Base-by-base conservation (phyloP, 2,113 vertebrate genomes). In the Chaetodon auriga region DNA sequence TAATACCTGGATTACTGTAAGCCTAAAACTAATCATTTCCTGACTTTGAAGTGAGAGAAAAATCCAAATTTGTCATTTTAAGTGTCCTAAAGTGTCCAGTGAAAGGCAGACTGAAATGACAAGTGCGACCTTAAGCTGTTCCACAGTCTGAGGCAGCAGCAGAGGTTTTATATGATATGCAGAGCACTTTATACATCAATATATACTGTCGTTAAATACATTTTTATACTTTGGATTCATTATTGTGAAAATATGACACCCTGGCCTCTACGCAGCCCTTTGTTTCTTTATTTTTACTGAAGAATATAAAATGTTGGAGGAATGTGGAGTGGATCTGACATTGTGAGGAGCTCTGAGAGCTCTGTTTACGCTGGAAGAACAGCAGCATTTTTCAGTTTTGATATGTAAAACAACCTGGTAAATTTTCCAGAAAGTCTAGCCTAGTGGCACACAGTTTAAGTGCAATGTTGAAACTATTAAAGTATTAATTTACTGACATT, bases 1-100 rank as follows among this genome's bases (percentile, higher is more conserved):
- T 66, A n/a, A 71, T 64, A 36, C n/a, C 25, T 21, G 57, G 60
- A 77, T 85, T 72, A 61, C 57, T 63, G 30, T 74, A 23, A 63
- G 57, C 38, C 70, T 19, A 14, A 51, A 48, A 12, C 16, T 41
- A 43, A 73, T 58, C 6, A 63, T 36, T 46, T 84, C 62, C 35
- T 54, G 43, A 64, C 25, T 48, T 66, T 68, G 19, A 45, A 83
- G 15, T 23, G n/a, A 51, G 41, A 72, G 16, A 55, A 18, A 60
- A 60, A 60, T 46, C 21, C 10, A 46, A 55, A 23, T 63, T 38
- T 55, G 62, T 60, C 14, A 63, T 74, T 66, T 21, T 51, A 41
- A 41, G 14, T 58, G 43, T 51, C 48, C 41, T 54, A 23, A 72
- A 23, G 7, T 36, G 60, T 63, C 25, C 5, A 16, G 18, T 55